These are phyloP conservation scores for Amiota minor DNA, from an alignment of 2,888 invertebrate genomes.

Conservation along the genomic window DNA sequence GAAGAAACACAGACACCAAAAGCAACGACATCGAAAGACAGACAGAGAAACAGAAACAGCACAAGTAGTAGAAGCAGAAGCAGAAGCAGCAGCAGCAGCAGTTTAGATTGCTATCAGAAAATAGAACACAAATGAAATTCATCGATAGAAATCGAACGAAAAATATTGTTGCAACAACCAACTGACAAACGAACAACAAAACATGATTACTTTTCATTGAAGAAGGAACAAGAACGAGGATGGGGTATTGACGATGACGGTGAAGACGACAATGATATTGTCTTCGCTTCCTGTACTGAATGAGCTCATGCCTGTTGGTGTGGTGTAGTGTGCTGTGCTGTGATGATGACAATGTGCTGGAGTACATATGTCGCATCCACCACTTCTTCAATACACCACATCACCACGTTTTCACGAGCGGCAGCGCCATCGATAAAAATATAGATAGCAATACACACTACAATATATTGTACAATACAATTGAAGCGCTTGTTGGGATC, in stretches of 20 bases:
- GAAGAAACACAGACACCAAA: neutral
- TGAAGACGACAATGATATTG: constrained; percentile 22
- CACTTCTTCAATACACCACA: constrained; percentile 43
- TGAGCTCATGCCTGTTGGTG: neutral
- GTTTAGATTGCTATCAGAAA: constrained; percentile 71
- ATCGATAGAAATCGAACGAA: constrained; percentile 69
- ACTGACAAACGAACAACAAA: constrained; percentile 23
- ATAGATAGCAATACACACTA: too few relatives aligned
- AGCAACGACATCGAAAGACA: constrained; percentile 14
- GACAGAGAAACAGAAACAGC: neutral
- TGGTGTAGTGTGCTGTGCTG: neutral
- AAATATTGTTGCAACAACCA: constrained; percentile 13
- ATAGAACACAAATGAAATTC: constrained; percentile 70
- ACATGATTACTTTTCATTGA: neutral
- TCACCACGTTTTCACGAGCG: constrained; percentile 5
- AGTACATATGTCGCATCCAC: constrained; percentile 62
- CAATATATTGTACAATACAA: too few relatives aligned
- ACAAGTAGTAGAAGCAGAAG: constrained; percentile 26
- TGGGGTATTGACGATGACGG: neutral
- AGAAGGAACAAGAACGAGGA: neutral
- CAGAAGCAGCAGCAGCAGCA: constrained; percentile 55
- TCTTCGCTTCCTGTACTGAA: constrained; percentile 43
- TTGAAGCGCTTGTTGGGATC: too few relatives aligned
- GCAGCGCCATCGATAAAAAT: neutral
- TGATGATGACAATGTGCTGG: constrained; percentile 60